A percentile compares a stretch with the other conserved stretches of the same genome.
phyloP scores from a whole-genome alignment of 2,797 vertebrate species.

The Propithecus perrieri region DNA sequence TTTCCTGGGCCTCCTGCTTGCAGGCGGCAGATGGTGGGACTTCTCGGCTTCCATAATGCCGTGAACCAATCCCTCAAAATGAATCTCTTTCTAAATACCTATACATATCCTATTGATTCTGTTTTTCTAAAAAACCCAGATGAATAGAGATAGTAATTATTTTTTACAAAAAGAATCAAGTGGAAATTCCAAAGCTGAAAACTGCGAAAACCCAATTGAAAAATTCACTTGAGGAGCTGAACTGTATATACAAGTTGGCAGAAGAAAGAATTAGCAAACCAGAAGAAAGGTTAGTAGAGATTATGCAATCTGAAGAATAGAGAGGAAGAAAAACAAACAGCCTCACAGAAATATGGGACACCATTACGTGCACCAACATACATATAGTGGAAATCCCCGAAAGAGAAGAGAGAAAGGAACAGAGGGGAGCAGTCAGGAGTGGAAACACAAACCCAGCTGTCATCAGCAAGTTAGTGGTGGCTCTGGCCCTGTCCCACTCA shows the following conservation, averaged over 20 bases:
- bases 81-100: background rate
- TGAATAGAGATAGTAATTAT: background rate
- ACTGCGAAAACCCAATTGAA: background rate
- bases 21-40: background rate
- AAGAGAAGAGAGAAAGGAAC: background rate
- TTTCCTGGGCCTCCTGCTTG: background rate
- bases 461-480: background rate
- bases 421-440: background rate
- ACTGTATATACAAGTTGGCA: background rate
- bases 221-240: background rate
- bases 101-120: background rate
- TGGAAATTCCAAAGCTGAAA: background rate
- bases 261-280: background rate
- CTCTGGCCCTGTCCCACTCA: background rate
- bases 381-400: background rate
- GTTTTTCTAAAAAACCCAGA: background rate
- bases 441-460: rapidly evolving
- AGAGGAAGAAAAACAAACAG: background rate
- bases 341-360: background rate
- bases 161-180: background rate
- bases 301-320: background rate
- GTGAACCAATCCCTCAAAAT: background rate
- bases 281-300: background rate
- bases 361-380: too few relatives aligned
- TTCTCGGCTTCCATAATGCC: background rate